phyloP scores from a whole-genome alignment of 1,140 invertebrate species.

The Pseudomyrmex pallidus region DNA sequence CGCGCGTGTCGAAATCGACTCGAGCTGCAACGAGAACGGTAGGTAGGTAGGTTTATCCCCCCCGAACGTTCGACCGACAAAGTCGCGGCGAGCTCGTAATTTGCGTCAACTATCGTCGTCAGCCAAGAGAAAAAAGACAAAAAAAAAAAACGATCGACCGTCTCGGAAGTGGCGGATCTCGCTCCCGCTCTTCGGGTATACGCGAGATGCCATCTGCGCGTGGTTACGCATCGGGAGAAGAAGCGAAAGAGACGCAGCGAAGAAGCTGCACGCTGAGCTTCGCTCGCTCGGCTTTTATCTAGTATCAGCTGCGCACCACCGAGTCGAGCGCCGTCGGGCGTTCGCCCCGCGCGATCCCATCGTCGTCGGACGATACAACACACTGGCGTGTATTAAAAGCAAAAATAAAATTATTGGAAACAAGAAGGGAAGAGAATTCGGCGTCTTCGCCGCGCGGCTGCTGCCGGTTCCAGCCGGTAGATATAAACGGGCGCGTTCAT shows the following conservation, averaged over 20 bases:
- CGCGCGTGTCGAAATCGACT: slow-evolving; percentile 5
- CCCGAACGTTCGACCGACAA: background rate
- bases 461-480: slow-evolving; percentile 62
- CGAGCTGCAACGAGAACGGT: background rate
- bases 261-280: slow-evolving; percentile 30
- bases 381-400: slow-evolving; percentile 75
- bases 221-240: slow-evolving; percentile 57
- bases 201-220: slow-evolving; percentile 60
- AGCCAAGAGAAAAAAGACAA: background rate
- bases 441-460: slow-evolving; percentile 68
- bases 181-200: background rate
- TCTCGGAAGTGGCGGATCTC: slow-evolving; percentile 36
- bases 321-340: slow-evolving; percentile 56
- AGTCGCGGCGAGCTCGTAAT: background rate
- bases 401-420: slow-evolving; percentile 81
- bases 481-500: slow-evolving; percentile 72
- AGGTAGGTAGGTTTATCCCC: background rate
- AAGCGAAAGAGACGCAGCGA: slow-evolving; percentile 7
- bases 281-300: slow-evolving; percentile 71
- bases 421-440: slow-evolving; percentile 73
- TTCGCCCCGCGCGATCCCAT: slow-evolving; percentile 71
- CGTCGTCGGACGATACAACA: slow-evolving; percentile 38
- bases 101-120: slow-evolving; percentile 23
- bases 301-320: slow-evolving; percentile 66
- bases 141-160: slow-evolving; percentile 7